Percentiles rank a stretch among this genome's conserved stretches.
phyloP scores from a whole-genome alignment of 2,113 vertebrate genomes.

The Bubo scandiacus region DNA sequence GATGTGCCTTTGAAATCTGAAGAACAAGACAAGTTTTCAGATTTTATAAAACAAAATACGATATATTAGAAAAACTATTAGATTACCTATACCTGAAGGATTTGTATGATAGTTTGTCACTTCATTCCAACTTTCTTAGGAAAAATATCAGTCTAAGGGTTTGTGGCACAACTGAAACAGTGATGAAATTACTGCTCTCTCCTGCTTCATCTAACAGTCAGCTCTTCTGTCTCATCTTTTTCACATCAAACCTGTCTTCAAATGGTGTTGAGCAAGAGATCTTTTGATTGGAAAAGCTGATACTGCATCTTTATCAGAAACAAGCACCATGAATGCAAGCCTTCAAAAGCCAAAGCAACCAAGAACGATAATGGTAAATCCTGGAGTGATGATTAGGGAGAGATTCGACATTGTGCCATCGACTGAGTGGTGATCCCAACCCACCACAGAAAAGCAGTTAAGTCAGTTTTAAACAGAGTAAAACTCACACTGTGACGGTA shows the following conservation, averaged over 20 bases:
- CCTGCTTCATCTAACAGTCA: not conserved
- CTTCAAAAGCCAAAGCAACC: slow-evolving; percentile 61
- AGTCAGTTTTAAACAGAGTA: slow-evolving; percentile 58
- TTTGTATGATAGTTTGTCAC: slow-evolving; percentile 33
- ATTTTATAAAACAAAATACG: slow-evolving; percentile 40
- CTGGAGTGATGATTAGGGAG: slow-evolving; percentile 64
- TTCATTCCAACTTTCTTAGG: slow-evolving; percentile 30
- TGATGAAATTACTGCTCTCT: not conserved
- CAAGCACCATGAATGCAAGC: slow-evolving; percentile 70
- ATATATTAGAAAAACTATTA: slow-evolving; percentile 30
- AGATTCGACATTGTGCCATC: slow-evolving; percentile 39
- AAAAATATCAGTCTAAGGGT: slow-evolving; percentile 30
- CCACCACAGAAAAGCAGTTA: slow-evolving; percentile 66
- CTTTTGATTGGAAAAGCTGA: slow-evolving; percentile 75
- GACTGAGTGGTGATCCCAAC: slow-evolving; percentile 57
- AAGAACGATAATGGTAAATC: slow-evolving; percentile 64
- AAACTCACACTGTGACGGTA: slow-evolving; percentile 99
- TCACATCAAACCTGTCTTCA: slow-evolving; percentile 17
- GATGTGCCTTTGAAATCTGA: slow-evolving; percentile 50
- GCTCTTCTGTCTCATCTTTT: slow-evolving; percentile 14
- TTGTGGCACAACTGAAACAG: slow-evolving; percentile 8
- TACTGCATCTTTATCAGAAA: slow-evolving; percentile 76
- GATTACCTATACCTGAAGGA: slow-evolving; percentile 48
- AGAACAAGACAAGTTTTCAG: slow-evolving; percentile 15
- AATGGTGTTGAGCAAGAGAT: slow-evolving; percentile 34